Percentiles rank a stretch among this genome's conserved stretches.
Conservation (phyloP, 2,113 vertebrate genomes). For the Hydropotes inermis region DNA sequence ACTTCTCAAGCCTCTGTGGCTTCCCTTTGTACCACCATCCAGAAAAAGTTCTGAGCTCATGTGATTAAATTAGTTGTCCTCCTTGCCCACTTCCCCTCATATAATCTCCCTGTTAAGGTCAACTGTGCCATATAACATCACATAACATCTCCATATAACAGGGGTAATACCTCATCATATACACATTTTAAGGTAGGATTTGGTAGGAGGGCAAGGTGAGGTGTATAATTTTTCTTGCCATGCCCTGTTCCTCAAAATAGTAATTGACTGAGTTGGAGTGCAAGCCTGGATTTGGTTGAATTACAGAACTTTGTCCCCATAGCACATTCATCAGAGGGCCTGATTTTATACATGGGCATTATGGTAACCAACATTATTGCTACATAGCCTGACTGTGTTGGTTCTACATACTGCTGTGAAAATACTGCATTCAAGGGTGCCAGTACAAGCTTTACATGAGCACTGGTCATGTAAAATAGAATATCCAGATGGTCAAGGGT, state of each 20-base stretch:
- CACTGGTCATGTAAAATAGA: neutral
- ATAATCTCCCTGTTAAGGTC: neutral
- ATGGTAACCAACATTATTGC: neutral
- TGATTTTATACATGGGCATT: neutral
- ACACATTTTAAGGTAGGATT: neutral
- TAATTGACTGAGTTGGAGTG: neutral
- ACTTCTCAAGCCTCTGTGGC: neutral
- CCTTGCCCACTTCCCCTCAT: fast-evolving
- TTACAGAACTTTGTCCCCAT: neutral
- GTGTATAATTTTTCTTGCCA: neutral
- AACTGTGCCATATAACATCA: neutral
- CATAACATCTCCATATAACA: neutral
- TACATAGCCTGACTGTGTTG: neutral
- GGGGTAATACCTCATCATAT: neutral
- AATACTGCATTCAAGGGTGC: neutral
- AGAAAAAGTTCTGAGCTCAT: neutral
- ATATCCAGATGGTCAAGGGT: neutral
- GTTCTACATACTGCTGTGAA: neutral
- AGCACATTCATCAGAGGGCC: neutral
- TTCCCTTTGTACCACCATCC: neutral
- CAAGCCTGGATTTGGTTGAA: neutral
- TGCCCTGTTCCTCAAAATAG: neutral
- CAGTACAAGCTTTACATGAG: neutral
- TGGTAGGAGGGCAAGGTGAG: neutral
- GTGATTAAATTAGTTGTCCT: neutral